A percentile compares a stretch with the other conserved stretches of the same genome.
phyloP scores from a whole-genome alignment of 2,113 vertebrate species.

The Carollia perspicillata region DNA sequence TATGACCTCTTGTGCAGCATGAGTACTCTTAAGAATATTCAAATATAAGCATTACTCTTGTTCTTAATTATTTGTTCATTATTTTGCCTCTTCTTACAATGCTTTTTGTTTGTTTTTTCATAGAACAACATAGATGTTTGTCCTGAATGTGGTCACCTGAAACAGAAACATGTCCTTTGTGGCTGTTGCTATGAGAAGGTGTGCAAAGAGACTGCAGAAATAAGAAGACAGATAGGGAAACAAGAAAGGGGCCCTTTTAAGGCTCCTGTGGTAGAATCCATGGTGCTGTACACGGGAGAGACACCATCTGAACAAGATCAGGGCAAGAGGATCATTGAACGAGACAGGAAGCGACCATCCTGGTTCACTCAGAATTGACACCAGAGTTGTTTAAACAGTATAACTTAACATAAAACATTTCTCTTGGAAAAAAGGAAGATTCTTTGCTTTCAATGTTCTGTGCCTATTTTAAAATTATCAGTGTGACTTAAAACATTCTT shows the following conservation, averaged over 20 bases:
- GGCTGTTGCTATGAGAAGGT: conserved; percentile 93
- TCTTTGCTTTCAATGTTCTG: not conserved
- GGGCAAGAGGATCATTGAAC: conserved; percentile 92
- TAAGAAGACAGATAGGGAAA: conserved; percentile 85
- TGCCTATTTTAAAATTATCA: not conserved
- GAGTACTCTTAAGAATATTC: not conserved
- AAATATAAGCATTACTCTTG: not conserved
- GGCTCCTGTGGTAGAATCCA: conserved; percentile 85
- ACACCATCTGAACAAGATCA: conserved; percentile 81
- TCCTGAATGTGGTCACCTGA: conserved; percentile 93
- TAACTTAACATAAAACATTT: not conserved
- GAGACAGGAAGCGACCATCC: conserved; percentile 88
- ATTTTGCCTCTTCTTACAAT: not conserved
- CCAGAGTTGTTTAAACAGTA: not conserved
- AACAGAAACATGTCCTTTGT: conserved; percentile 93
- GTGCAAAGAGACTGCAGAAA: conserved; percentile 84
- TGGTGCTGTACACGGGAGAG: conserved; percentile 91
- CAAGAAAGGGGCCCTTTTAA: conserved; percentile 89
- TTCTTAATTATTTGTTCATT: not conserved
- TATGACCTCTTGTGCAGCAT: not conserved
- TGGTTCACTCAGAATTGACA: conserved; percentile 89
- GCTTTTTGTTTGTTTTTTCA: conserved; percentile 37
- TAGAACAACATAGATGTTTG: conserved; percentile 93
- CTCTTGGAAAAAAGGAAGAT: not conserved
- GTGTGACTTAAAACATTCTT: not conserved